Evolutionary conservation across 2,888 invertebrate genomes (phyloP).

Genomic region (Pachydiplax longipennis): DNA sequence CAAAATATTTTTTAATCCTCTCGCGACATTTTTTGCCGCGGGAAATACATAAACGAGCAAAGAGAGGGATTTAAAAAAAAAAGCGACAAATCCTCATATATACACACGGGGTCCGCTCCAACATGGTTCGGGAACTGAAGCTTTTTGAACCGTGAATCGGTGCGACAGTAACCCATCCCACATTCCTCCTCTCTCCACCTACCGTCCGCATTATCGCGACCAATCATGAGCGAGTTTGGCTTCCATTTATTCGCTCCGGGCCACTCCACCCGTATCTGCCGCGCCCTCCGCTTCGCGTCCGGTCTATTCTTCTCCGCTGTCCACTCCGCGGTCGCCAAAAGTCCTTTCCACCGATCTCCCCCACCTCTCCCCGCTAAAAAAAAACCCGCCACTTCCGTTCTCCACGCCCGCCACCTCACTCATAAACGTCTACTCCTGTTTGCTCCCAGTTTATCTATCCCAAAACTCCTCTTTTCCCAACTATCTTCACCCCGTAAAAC

Average conservation of each 20-base stretch:
- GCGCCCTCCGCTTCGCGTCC: constrained; percentile 39
- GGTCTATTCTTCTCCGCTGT: constrained; percentile 34
- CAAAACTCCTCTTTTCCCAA: constrained; percentile 27
- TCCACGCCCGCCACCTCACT: neutral
- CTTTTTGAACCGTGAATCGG: neutral
- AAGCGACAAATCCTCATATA: neutral
- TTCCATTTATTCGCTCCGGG: constrained; percentile 44
- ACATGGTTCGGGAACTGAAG: neutral
- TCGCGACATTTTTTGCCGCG: neutral
- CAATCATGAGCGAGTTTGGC: constrained; percentile 36
- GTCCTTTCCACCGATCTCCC: neutral
- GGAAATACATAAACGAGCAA: neutral
- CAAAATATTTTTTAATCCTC: constrained; percentile 27
- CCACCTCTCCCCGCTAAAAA: neutral
- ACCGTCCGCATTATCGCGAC: constrained; percentile 39
- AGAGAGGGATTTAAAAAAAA: neutral
- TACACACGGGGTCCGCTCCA: neutral
- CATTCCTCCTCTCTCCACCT: neutral
- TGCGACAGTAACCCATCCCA: neutral
- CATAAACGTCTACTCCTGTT: constrained; percentile 41
- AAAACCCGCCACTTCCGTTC: neutral
- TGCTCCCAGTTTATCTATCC: constrained; percentile 36
- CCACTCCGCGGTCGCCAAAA: constrained; percentile 13
- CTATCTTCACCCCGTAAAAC: constrained; percentile 24
- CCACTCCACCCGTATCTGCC: constrained; percentile 32